Conservation (phyloP, 2,797 vertebrate species). For the Vipera ursinii region DNA sequence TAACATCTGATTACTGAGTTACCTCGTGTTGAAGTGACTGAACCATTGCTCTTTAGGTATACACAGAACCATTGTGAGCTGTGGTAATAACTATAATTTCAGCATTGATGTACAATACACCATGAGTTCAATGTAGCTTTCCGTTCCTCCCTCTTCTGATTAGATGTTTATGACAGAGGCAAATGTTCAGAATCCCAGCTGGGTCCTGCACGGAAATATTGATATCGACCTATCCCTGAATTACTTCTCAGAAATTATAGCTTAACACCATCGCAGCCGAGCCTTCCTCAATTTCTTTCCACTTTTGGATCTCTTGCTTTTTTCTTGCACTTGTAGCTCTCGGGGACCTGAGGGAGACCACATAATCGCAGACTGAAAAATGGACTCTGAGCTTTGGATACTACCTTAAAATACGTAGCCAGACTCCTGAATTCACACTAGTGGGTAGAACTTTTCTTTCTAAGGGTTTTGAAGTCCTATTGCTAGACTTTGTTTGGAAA, state of each 20-base stretch:
- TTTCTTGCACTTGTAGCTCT: neutral
- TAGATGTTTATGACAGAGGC: neutral
- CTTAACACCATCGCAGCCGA: neutral
- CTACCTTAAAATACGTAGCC: neutral
- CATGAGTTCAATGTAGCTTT: neutral
- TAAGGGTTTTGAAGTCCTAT: neutral
- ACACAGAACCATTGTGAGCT: neutral
- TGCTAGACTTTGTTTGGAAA: neutral
- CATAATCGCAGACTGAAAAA: neutral
- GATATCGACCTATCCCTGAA: neutral
- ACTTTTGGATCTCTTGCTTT: neutral
- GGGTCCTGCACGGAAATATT: neutral
- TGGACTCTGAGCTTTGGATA: neutral
- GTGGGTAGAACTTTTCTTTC: neutral
- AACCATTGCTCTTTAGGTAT: neutral
- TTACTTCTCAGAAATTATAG: neutral
- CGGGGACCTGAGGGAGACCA: neutral
- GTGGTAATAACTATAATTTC: slow-evolving; percentile 10
- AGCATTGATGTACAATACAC: neutral
- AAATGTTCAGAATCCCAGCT: neutral
- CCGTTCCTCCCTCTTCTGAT: neutral
- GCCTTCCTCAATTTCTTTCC: neutral
- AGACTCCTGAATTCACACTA: neutral
- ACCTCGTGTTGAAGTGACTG: neutral
- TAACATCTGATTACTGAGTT: neutral